Evolutionary conservation across 2,797 vertebrate species (phyloP), one percentile per base, ranked within the genome.

Genomic region (Sternarchorhynchus goeldii): DNA sequence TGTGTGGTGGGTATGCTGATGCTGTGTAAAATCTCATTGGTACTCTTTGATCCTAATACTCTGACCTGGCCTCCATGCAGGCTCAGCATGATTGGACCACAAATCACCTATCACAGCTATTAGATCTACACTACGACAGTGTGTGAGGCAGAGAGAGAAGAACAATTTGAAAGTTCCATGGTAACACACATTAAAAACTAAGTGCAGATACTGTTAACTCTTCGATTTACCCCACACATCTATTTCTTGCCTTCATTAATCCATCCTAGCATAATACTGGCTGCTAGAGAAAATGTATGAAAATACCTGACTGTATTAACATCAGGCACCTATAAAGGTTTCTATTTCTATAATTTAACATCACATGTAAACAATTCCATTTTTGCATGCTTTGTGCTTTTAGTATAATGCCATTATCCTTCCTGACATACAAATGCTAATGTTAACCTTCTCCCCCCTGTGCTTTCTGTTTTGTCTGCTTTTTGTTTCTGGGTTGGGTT

Each of bases 11-110:
- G 29, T 70, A 63, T 65, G 64, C 59, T n/a, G 73, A 77, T 55
- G 56, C 21, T 31, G 62, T 57, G 69, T 55, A 62, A 10, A 62
- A 63, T 71, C 50, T 34, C 16, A 39, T 41, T 41, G 39, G 6
- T 55, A 32, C 53, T 71, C 60, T 71, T 73, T 77, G 71, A 80
- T 77, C 64, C 59, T 41, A 57, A 55, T 63, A 57, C 68, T 41
- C 20, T n/a, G 58, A 69, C 76, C 63, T 78, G 70, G 63, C 65
- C 64, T 65, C 71, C 17, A 55, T 70, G 63, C 12, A 45, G 41
- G 56, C 80, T 69, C 70, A 63, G 60, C 70, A 69, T 77, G 64
- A 70, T 56, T n/a, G 57, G 55, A 32, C 31, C 69, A 74, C 29
- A 53, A 55, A 31, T 55, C 58, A 72, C 76, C 31, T 34, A 56